Evolutionary conservation across 2,113 vertebrate genomes (phyloP).

Genomic region (Phoenicopterus ruber): DNA sequence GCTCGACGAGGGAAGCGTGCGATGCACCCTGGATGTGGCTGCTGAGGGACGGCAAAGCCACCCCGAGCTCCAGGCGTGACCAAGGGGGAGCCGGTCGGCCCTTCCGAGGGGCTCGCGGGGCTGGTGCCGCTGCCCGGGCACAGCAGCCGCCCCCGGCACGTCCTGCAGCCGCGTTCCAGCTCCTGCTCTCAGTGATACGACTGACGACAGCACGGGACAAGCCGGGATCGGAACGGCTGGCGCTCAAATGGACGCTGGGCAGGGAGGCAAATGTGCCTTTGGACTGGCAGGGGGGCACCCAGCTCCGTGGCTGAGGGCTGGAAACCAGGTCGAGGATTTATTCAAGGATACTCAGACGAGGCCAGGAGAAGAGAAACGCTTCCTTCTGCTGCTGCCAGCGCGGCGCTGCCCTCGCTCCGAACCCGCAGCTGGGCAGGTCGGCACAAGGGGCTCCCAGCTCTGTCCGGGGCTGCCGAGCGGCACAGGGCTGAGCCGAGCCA

Average conservation of each 20-base stretch:
- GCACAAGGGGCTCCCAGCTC: neutral
- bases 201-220: neutral
- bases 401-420: neutral
- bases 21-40: fast-evolving
- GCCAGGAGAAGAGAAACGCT: neutral
- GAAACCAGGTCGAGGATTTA: neutral
- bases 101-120: neutral
- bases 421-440: too few relatives aligned
- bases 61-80: too few relatives aligned
- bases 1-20: neutral
- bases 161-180: neutral
- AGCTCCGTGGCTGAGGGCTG: neutral
- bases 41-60: neutral
- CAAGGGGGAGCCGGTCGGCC: neutral
- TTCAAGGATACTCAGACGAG: neutral
- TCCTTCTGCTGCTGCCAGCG: too few relatives aligned
- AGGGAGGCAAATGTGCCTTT: too few relatives aligned
- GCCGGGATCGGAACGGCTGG: neutral
- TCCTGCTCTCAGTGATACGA: neutral
- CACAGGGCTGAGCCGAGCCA: neutral
- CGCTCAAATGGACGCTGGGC: neutral
- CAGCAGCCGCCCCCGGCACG: neutral
- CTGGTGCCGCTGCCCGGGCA: neutral
- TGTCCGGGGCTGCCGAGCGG: neutral
- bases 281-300: neutral